phyloP scores from a whole-genome alignment of 2,888 invertebrate species.

The Dynastes hyllus region DNA sequence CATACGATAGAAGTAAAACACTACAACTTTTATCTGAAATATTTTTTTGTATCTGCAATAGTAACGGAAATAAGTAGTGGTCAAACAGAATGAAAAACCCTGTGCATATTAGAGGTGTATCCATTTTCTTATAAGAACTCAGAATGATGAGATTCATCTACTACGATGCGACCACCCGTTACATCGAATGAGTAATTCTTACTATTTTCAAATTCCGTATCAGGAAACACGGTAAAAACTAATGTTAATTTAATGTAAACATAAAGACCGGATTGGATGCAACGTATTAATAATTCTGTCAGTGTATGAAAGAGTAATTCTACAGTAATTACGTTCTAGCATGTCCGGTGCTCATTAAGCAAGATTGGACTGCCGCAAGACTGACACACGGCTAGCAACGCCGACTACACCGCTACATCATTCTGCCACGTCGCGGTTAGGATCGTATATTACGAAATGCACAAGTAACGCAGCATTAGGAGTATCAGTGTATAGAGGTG shows the following conservation, averaged over 20 bases:
- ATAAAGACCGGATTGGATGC: slow-evolving; percentile 61
- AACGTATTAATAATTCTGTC: slow-evolving; percentile 66
- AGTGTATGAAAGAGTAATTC: slow-evolving; percentile 65
- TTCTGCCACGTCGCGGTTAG: slow-evolving; percentile 17
- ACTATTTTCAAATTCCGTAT: slow-evolving; percentile 3
- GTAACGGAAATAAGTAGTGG: too few relatives aligned
- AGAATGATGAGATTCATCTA: background rate
- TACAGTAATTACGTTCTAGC: slow-evolving; percentile 67
- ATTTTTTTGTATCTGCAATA: too few relatives aligned
- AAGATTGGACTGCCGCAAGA: slow-evolving; percentile 59
- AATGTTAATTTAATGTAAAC: slow-evolving; percentile 65
- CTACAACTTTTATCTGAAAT: too few relatives aligned
- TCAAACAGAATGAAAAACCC: too few relatives aligned
- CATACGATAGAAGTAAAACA: too few relatives aligned
- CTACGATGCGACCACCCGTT: background rate
- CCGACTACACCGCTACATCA: slow-evolving; percentile 35
- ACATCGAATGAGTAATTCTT: background rate
- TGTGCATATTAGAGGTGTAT: too few relatives aligned
- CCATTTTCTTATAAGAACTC: too few relatives aligned
- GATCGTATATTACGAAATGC: background rate
- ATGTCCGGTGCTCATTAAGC: slow-evolving; percentile 64
- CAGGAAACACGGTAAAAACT: slow-evolving; percentile 54
- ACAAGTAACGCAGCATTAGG: background rate
- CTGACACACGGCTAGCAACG: slow-evolving; percentile 52
- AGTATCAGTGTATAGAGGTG: background rate